Base-by-base conservation (phyloP, 1,140 invertebrate species). In the Drosophila biarmipes region DNA sequence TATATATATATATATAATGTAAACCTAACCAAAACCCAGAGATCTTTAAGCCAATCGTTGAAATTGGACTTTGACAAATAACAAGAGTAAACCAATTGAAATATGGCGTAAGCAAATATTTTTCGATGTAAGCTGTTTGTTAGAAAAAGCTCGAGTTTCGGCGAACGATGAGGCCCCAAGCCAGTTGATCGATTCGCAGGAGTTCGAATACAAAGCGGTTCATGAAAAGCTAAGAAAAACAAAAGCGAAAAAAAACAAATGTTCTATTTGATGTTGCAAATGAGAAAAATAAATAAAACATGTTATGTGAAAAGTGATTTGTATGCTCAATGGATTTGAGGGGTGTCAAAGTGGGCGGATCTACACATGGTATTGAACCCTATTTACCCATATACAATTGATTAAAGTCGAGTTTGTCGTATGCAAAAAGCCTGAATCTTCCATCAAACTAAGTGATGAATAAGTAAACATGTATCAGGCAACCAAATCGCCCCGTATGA, bases 111-210 rank as follows among this genome's bases (percentile, higher is more conserved):
- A 63, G 58, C 52, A 78, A 79, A 75, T 86, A 86, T 86, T 86
- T 86, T 86, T 86, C 82, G 82, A 86, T 87, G 69, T 86, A 78
- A 86, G 82, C 74, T 81, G 81, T 86, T 86, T 86, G 82, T 86
- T 86, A 59, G 67, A 66, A 45, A 56, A 78, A 35, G 40, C 27
- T 51, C 38, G 38, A 46, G 19, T 31, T 48, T 27, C 34, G 42
- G 37, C 31, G 38, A 58, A 8, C 7, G 29, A 73, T 34, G 51
- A 17, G 55, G 78, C 66, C 40, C 63, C 59, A 56, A 75, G n/a
- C 48, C 42, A 62, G 71, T 75, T 72, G 56, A 80, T 71, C 43
- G 46, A 53, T 61, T 54, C 37, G 53, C 54, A 48, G 17, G 10
- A 77, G 45, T 42, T 10, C 35, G 34, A 21, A 27, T 42, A 73